Base-by-base conservation (phyloP, 2,113 vertebrate genomes). In the Sorex araneus region DNA sequence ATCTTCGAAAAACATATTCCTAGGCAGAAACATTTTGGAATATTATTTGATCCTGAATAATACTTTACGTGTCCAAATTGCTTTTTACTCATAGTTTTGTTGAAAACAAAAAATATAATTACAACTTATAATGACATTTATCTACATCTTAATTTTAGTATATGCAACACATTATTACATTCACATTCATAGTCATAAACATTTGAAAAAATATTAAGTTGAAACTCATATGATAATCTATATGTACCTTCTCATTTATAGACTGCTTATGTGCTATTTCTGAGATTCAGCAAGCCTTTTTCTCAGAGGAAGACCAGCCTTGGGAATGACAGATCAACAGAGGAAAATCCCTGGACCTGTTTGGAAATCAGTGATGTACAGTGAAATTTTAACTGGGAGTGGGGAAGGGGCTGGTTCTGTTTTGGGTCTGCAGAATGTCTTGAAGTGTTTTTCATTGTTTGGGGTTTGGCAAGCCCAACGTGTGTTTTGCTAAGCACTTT, bases 401-500 rank as follows among this genome's bases (percentile, higher is more conserved):
- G 34, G 40, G 43, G 40, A n/a, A 32, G 19, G 64, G 74, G 77
- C 78, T 92, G 92, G 84, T 89, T 92, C 87, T 96, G 70, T 69
- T 71, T 81, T 73, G 70, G 75, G 60, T 90, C 94, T 96, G 94
- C 74, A 92, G 78, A 95, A 94, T 91, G 94, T 96, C 96, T 97
- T 96, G 84, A 95, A 95, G 89, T 95, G 82, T 94, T 96, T 96
- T 96, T 93, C 91, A 96, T 21, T 94, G 93, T 96, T 96, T 94
- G 90, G 89, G 92, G 78, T 93, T 96, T 97, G 94, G 96, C 94
- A 96, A 90, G 91, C 66, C 86, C 93, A 90, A 93, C 96, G 87
- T 96, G 94, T 96, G 93, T 96, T 96, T 96, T 96, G 94, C 95
- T 96, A 96, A 96, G 95, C 96, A 96, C 91, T 96, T 95, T 96